Conservation (phyloP, 1,140 invertebrate genomes). For the Macrocentrus cingulum region DNA sequence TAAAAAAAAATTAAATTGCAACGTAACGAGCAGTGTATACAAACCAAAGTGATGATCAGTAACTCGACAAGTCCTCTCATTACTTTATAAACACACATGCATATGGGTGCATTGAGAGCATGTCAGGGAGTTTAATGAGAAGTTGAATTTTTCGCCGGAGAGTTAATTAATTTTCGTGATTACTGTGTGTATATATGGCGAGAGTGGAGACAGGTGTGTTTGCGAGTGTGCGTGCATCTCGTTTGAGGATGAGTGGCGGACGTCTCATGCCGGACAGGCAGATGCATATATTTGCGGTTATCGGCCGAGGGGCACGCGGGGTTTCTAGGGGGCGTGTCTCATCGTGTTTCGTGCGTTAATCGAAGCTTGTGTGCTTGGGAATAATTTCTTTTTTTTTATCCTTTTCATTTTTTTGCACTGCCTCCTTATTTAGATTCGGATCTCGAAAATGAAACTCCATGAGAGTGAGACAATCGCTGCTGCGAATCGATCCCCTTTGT, state of each 20-base stretch:
- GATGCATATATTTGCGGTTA: slow-evolving; percentile 22
- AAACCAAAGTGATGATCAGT: no score
- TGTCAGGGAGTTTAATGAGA: slow-evolving; percentile 23
- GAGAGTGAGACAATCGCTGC: slow-evolving; percentile 23
- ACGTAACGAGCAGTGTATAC: no score
- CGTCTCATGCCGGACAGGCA: slow-evolving; percentile 13
- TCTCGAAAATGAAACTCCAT: slow-evolving; percentile 21
- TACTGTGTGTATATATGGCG: no score
- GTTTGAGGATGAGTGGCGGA: slow-evolving; percentile 13
- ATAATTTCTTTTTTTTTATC: background rate
- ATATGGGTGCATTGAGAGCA: no score
- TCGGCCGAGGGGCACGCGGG: background rate
- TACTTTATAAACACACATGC: slow-evolving; percentile 18
- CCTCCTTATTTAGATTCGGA: slow-evolving; percentile 31
- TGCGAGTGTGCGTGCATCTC: slow-evolving; percentile 16
- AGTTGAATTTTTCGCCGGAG: slow-evolving; percentile 20
- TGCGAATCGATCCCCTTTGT: slow-evolving; percentile 14
- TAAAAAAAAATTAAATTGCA: no score
- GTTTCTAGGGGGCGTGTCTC: slow-evolving; percentile 27
- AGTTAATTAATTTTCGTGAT: slow-evolving; percentile 25
- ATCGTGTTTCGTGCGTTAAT: slow-evolving; percentile 28
- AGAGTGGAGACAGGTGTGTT: slow-evolving; percentile 18
- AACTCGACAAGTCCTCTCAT: slow-evolving; percentile 9
- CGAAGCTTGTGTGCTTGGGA: slow-evolving; percentile 1
- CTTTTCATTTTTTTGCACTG: slow-evolving; percentile 1